Conservation (phyloP, 2,888 invertebrate species). For the Corythucha ciliata region DNA sequence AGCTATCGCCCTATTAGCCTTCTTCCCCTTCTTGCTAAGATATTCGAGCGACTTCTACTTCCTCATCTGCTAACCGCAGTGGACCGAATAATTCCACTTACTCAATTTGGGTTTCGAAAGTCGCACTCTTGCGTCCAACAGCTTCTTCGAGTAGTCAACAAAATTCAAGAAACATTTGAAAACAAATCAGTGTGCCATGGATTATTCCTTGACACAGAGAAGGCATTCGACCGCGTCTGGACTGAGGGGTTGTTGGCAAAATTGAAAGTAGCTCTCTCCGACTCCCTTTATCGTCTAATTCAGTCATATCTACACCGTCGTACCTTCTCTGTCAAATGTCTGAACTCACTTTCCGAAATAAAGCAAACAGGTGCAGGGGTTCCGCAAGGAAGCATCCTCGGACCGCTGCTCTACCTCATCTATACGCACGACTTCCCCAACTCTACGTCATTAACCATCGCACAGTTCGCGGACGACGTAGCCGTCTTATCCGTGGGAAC, state of each 20-base stretch:
- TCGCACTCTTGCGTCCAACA: not conserved
- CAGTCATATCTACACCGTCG: conserved; percentile 16
- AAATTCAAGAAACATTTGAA: conserved; percentile 4
- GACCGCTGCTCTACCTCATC: conserved; percentile 11
- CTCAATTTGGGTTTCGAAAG: conserved; percentile 6
- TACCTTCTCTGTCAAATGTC: conserved; percentile 10
- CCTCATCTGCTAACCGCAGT: not conserved
- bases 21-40: conserved; percentile 6
- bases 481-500: not conserved
- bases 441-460: not conserved
- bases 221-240: conserved; percentile 7
- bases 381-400: conserved; percentile 20
- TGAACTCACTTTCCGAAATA: not conserved
- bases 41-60: conserved; percentile 6
- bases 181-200: conserved; percentile 1
- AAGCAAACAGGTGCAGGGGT: conserved; percentile 12
- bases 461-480: conserved; percentile 10
- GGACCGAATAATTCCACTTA: not conserved
- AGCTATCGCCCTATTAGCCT: conserved; percentile 2
- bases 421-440: conserved; percentile 10
- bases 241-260: not conserved
- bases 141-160: not conserved
- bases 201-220: conserved; percentile 8
- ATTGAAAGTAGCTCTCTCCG: not conserved
- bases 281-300: conserved; percentile 12